phyloP scores from a whole-genome alignment of 1,140 invertebrate genomes.

The Pogonomyrmex californicus region DNA sequence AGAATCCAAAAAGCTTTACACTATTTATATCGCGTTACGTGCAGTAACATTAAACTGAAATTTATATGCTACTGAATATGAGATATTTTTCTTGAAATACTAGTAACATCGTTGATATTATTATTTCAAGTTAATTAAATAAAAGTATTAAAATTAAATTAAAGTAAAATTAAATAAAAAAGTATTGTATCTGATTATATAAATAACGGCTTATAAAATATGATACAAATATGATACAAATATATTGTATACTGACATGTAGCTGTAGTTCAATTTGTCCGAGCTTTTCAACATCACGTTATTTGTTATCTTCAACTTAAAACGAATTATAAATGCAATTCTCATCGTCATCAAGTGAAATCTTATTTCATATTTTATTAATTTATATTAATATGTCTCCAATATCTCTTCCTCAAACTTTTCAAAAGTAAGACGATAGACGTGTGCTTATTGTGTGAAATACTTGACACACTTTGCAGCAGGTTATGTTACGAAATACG shows the following conservation, averaged over 20 bases:
- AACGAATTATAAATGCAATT: background rate
- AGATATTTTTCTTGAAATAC: background rate
- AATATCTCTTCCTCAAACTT: background rate
- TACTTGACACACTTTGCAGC: background rate
- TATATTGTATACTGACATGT: background rate
- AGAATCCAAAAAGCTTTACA: background rate
- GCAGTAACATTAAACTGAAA: background rate
- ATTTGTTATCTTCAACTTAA: background rate
- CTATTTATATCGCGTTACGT: slow-evolving; percentile 5
- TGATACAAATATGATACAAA: background rate
- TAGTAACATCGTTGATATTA: background rate
- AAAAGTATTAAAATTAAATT: background rate
- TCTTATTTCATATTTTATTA: background rate
- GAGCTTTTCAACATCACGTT: background rate
- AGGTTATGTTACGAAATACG: background rate
- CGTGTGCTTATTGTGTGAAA: background rate
- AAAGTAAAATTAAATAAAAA: background rate
- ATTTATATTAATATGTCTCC: background rate
- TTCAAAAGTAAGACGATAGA: background rate
- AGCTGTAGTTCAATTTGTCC: background rate
- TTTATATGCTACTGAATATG: slow-evolving; percentile 1
- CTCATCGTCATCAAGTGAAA: background rate
- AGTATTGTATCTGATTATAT: too few species aligned
- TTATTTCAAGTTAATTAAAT: background rate
- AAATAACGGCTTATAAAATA: background rate